Conservation (phyloP, 1,140 invertebrate genomes). For the Telenomus remus region DNA sequence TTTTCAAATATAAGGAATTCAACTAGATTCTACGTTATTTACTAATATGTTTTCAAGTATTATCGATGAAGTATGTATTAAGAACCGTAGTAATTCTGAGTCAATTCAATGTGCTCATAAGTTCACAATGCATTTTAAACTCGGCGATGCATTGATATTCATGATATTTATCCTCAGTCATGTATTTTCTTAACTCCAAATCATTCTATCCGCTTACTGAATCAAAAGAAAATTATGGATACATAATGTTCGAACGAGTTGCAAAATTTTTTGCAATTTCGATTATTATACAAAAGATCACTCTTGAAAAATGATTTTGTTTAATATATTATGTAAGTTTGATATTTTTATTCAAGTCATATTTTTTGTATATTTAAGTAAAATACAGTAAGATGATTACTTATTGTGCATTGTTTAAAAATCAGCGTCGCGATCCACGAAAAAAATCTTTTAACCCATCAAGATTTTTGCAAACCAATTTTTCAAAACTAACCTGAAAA, state of each 20-base stretch:
- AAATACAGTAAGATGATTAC: slow-evolving; percentile 29
- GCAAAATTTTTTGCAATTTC: slow-evolving; percentile 7
- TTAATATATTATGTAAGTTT: slow-evolving; percentile 32
- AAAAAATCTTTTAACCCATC: slow-evolving; percentile 9
- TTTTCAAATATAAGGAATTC: too few species aligned
- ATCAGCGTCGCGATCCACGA: slow-evolving; percentile 40
- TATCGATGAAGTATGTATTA: too few species aligned
- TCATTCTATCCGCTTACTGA: slow-evolving; percentile 5
- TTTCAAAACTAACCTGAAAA: neutral
- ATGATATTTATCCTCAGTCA: slow-evolving; percentile 39
- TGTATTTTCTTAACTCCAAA: slow-evolving; percentile 41
- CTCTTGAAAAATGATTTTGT: slow-evolving; percentile 25
- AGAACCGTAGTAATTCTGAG: slow-evolving; percentile 27
- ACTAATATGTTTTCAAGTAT: too few species aligned
- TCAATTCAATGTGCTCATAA: slow-evolving; percentile 51
- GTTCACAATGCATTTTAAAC: slow-evolving; percentile 28
- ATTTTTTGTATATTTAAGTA: slow-evolving; percentile 28
- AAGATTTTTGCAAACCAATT: neutral
- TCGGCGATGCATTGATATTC: slow-evolving; percentile 29
- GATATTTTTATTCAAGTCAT: slow-evolving; percentile 32
- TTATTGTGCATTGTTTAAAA: slow-evolving; percentile 45
- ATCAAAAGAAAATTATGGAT: slow-evolving; percentile 15
- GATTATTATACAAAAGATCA: slow-evolving; percentile 39
- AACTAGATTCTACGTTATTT: too few species aligned
- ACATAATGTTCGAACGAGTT: slow-evolving; percentile 13